Conservation (phyloP, 2,888 invertebrate species). For the Balanococcus diminutus region DNA sequence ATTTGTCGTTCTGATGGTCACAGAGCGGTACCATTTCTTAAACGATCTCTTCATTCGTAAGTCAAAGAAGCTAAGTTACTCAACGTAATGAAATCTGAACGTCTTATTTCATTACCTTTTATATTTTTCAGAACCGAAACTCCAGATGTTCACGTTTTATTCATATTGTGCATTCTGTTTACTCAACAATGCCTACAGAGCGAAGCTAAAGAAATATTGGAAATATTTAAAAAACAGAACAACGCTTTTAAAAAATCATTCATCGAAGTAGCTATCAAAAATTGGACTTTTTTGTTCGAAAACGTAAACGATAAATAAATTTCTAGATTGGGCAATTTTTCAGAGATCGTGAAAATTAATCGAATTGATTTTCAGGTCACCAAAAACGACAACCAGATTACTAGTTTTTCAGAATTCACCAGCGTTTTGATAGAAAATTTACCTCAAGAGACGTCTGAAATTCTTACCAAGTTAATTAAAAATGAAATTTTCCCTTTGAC, state of each 20-base stretch:
- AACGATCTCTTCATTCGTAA: constrained; percentile 32
- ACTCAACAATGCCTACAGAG: constrained; percentile 39
- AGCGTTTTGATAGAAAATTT: constrained; percentile 65
- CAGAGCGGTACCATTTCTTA: neutral
- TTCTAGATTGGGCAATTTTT: neutral
- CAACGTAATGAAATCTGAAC: neutral
- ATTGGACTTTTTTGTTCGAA: constrained; percentile 50
- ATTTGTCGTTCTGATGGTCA: constrained; percentile 39
- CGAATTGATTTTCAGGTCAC: constrained; percentile 15
- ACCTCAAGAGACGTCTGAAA: constrained; percentile 63
- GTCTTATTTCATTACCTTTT: no score
- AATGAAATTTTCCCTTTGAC: constrained; percentile 59
- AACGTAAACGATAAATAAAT: neutral
- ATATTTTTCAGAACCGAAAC: constrained; percentile 25
- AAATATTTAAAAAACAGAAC: neutral
- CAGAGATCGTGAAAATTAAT: neutral
- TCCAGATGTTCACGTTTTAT: constrained; percentile 33
- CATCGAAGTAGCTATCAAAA: neutral
- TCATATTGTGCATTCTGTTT: neutral
- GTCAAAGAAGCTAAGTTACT: neutral
- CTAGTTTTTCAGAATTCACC: constrained; percentile 66
- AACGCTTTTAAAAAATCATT: neutral
- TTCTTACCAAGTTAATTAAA: constrained; percentile 64
- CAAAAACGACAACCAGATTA: constrained; percentile 60
- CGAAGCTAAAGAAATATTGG: constrained; percentile 3